Base-by-base conservation (phyloP, 1,140 invertebrate species). In the Heliconius hermathena region DNA sequence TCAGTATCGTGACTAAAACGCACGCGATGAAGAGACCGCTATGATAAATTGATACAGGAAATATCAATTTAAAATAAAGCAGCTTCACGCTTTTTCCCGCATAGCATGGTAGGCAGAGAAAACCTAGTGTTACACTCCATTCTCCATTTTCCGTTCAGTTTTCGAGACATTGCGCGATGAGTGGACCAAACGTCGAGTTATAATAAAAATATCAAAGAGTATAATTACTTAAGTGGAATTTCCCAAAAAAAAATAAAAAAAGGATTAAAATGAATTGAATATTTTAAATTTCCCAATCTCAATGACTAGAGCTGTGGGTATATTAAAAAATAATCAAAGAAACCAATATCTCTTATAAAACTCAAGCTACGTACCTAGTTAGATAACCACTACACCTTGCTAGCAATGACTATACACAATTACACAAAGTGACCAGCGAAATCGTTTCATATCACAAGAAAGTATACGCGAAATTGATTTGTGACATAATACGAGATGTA, bases 11-110 rank as follows among this genome's bases (percentile, higher is more conserved):
- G 70, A 46, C 38, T 26, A 41, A 33, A 8, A 11, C 54, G 73
- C 80, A 81, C 80, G 80, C 80, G 73, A 81, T 77, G 29, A 26
- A 71, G 72, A 75, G 72, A 75, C 57, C 57, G 72, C 41, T 71
- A 78, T 74, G 66, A 20, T 29, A n/a, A 36, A 70, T 76, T 70
- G 18, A 70, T 29, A 70, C 66, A 76, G 74, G 74, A 76, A 76
- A 70, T 76, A 20, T 18, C n/a, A 22, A 60, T 26, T 60, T 13
- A 60, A 60, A 18, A 54, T 54, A 54, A 54, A 20, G 8, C 20
- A 54, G 41, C 41, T 54, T 54, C 52, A 54, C 41, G 13, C 41
- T 46, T 46, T 46, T 16, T 16, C 41, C 41, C 41, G 13, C 13
- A 46, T 46, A 46, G 13, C 13, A 46, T 46, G 3, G 13, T 46